Base-by-base conservation (phyloP, 2,888 invertebrate species). In the Apantesis nais region DNA sequence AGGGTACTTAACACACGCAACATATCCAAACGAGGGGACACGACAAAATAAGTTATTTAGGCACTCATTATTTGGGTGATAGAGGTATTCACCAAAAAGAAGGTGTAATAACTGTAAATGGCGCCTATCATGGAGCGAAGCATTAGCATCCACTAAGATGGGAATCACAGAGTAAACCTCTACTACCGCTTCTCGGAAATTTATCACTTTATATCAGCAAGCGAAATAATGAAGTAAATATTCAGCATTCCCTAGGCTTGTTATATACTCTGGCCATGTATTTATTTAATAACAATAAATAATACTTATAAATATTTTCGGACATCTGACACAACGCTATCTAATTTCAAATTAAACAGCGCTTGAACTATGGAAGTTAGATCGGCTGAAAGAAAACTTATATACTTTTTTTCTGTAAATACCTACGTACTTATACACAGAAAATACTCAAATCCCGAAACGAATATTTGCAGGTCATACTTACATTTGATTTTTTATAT, bases 61-160 rank as follows among this genome's bases (percentile, higher is more conserved):
- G 88, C 88, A 88, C 87, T 89, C 90, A 89, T 93, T 91, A 89
- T 83, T 87, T 86, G 77, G 82, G 84, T 85, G 87, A 91, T 90
- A 89, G 89, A 91, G 88, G 88, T 89, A 88, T 89, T 87, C 82
- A 78, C 82, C 84, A 80, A 85, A n/a, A 88, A 84, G 84, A 86
- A 87, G 85, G 81, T 86, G 89, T 89, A 91, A 92, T 93, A 92
- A 90, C 88, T 81, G 91, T 87, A 88, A 92, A 92, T 91, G 92
- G 87, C 83, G 78, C 85, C 87, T 88, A 90, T 90, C 88, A 85
- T 76, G 86, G 77, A 83, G 85, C 83, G 83, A 75, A 83, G 86
- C 88, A 89, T 92, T 91, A 90, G 90, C 91, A 90, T 89, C 85
- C 83, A 83, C 83, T 79, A 83, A 80, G 86, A 87, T 87, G 89